Evolutionary conservation across 2,888 invertebrate species (phyloP).

Genomic region (Minunthozetes semirufus): DNA sequence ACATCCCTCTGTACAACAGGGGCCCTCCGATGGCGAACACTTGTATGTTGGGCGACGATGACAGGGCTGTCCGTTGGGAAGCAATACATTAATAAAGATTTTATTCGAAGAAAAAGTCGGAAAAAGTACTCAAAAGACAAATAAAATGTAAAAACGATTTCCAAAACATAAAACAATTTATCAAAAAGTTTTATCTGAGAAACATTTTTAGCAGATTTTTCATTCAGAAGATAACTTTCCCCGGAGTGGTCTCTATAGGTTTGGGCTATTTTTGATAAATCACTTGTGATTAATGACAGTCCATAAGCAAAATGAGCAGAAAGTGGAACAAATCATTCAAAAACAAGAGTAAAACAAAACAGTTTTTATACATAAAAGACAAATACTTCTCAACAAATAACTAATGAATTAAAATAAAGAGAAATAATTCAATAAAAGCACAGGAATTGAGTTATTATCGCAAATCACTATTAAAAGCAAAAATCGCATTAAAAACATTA

Average conservation of each 20-base stretch:
- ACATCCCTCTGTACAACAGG: constrained; percentile 80
- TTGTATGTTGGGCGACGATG: constrained; percentile 67
- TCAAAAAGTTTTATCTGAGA: background rate
- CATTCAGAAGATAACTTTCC: background rate
- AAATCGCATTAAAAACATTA: background rate
- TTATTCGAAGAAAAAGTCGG: background rate
- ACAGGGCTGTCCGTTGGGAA: constrained; percentile 60
- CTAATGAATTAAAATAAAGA: too few relatives aligned
- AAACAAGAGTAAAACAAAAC: background rate
- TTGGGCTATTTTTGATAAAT: background rate
- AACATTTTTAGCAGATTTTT: background rate
- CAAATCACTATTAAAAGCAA: background rate
- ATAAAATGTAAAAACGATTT: background rate
- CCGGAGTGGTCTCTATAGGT: background rate
- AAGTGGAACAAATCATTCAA: background rate
- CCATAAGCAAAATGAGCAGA: background rate
- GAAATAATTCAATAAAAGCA: too few relatives aligned
- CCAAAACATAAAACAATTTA: background rate
- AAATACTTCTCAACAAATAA: background rate
- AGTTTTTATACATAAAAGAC: background rate
- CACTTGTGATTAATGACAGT: background rate
- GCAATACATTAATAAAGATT: background rate
- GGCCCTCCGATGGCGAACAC: constrained; percentile 95
- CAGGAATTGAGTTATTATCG: too few relatives aligned
- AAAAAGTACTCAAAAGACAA: too few relatives aligned